These are phyloP conservation scores for Octodonta nipae DNA, from an alignment of 2,888 invertebrate species.

Conservation along the genomic window DNA sequence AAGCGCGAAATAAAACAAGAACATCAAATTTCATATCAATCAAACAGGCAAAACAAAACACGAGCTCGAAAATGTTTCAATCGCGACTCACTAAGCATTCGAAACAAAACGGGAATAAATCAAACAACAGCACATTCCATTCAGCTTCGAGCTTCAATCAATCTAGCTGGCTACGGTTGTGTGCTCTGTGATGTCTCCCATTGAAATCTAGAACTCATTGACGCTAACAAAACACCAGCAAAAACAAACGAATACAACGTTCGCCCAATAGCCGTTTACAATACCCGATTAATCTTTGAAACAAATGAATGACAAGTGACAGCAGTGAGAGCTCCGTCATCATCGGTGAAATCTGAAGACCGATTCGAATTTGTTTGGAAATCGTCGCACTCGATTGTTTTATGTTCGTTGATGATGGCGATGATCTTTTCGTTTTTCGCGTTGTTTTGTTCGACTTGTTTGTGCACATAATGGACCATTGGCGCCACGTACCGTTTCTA, in stretches of 20 bases:
- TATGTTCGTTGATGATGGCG: no score
- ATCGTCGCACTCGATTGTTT: no score
- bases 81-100: conserved; percentile 13
- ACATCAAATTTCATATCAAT: conserved; percentile 20
- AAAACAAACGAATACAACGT: conserved; percentile 19
- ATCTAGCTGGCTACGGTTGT: conserved; percentile 18
- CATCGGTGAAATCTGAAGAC: conserved; percentile 13
- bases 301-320: conserved; percentile 27
- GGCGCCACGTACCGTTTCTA: no score
- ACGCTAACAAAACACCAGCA: conserved; percentile 19
- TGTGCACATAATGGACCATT: no score
- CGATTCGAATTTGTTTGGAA: conserved; percentile 16
- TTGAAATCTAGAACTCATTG: conserved; percentile 19
- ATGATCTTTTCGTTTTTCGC: no score
- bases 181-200: conserved; percentile 8
- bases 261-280: conserved; percentile 23
- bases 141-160: conserved; percentile 18
- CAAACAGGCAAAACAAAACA: conserved; percentile 16
- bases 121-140: conserved; percentile 18
- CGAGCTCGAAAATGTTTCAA: conserved; percentile 13
- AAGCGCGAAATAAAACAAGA: conserved; percentile 17
- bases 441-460: no score
- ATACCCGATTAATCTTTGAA: conserved; percentile 24
- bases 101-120: conserved; percentile 22
- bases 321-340: conserved; percentile 13